Conservation (phyloP, 2,113 vertebrate species). For the Nestor notabilis region DNA sequence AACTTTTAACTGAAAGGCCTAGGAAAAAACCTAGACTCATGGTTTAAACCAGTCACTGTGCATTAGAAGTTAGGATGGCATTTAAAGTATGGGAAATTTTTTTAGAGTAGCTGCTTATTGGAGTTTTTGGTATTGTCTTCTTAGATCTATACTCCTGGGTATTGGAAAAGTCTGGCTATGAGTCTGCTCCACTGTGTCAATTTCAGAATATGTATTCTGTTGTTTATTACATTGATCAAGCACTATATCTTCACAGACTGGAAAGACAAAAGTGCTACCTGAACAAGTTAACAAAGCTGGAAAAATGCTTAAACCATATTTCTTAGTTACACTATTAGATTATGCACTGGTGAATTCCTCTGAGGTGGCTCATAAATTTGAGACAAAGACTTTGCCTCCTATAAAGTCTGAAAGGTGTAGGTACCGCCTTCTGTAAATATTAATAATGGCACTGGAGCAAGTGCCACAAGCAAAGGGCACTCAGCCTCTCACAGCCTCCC, state of each 20-base stretch:
- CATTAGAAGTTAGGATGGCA: neutral
- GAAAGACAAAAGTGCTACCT: neutral
- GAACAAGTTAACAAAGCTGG: neutral
- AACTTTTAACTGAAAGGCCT: neutral
- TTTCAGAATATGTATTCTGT: neutral
- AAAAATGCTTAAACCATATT: neutral
- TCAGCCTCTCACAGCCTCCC: neutral
- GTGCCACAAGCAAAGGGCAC: neutral
- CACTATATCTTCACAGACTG: neutral
- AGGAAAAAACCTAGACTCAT: neutral
- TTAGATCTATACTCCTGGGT: neutral
- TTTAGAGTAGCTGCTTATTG: neutral
- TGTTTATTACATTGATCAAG: neutral
- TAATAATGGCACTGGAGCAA: neutral
- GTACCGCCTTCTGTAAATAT: slow-evolving; percentile 58
- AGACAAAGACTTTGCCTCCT: slow-evolving; percentile 59
- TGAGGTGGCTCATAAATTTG: slow-evolving; percentile 10
- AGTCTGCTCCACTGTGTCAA: neutral
- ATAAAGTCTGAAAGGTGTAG: slow-evolving; percentile 20
- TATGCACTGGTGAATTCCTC: neutral
- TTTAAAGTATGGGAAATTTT: neutral
- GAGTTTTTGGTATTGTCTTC: neutral
- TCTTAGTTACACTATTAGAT: neutral
- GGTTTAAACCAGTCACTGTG: neutral
- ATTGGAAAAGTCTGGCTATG: neutral